Percentiles rank a stretch among this genome's conserved stretches.
These are phyloP conservation scores for Rhinopomastus cyanomelas DNA, from an alignment of 2,113 vertebrate species.

Conservation along the genomic window DNA sequence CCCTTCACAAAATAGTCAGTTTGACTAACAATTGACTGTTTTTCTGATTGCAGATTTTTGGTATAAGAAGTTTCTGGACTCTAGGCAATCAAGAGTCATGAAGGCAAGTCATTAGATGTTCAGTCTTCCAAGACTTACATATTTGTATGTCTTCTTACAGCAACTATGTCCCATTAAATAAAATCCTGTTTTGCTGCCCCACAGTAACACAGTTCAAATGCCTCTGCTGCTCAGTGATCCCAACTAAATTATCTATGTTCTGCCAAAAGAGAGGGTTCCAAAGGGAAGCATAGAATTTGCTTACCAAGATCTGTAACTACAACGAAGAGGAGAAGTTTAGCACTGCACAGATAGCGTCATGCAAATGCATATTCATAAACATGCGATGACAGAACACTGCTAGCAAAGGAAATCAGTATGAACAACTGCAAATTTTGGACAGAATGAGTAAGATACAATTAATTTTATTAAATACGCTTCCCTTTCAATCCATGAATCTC, in stretches of 20 bases:
- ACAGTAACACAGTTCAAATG: background rate
- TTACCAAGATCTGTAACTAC: background rate
- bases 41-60: background rate
- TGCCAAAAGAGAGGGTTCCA: background rate
- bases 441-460: background rate
- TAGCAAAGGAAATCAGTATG: background rate
- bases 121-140: background rate
- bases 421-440: background rate
- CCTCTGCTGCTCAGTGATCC: background rate
- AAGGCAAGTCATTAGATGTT: background rate
- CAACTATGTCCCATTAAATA: background rate
- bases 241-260: no score
- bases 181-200: background rate
- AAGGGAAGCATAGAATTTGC: background rate
- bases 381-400: background rate
- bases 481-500: no score
- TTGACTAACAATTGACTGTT: background rate
- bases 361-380: background rate
- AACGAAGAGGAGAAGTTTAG: background rate
- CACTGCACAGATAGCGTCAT: background rate
- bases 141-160: background rate
- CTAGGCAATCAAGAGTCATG: background rate
- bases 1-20: background rate
- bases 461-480: no score
- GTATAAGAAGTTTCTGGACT: background rate